Evolutionary conservation across 2,888 invertebrate genomes (phyloP).

Genomic region (Thysanoteuthis rhombus): DNA sequence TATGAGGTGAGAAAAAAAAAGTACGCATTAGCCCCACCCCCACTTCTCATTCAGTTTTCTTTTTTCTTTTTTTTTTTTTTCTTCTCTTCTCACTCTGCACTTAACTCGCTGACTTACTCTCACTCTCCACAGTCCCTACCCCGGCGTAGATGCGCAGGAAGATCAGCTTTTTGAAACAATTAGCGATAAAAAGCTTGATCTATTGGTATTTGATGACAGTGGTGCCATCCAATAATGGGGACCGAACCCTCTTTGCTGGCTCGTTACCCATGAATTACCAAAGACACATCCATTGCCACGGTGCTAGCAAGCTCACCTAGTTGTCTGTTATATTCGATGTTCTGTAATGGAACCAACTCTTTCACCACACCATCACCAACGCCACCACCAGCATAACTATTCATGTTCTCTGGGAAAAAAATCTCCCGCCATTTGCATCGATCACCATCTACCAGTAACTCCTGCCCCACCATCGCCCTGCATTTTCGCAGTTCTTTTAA

Average conservation of each 20-base stretch:
- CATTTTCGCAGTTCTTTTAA: too few species aligned
- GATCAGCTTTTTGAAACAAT: not conserved
- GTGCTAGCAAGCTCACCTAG: not conserved
- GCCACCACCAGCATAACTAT: not conserved
- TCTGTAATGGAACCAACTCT: not conserved
- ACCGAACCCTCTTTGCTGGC: not conserved
- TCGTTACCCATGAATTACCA: not conserved
- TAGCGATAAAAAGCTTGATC: slow-evolving; percentile 12
- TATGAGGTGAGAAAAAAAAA: too few species aligned
- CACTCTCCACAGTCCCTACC: not conserved
- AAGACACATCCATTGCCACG: not conserved
- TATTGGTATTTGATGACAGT: slow-evolving; percentile 12
- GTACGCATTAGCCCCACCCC: not conserved
- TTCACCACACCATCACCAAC: not conserved
- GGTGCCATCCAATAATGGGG: not conserved
- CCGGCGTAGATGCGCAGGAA: not conserved
- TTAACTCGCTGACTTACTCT: not conserved
- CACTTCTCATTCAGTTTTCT: not conserved
- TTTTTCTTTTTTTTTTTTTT: not conserved
- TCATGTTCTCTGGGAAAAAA: too few species aligned
- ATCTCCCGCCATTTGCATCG: too few species aligned
- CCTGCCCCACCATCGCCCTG: too few species aligned
- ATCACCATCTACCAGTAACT: too few species aligned
- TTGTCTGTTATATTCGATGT: not conserved
- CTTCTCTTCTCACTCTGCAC: not conserved